Evolutionary conservation across 2,113 vertebrate species (phyloP), one percentile per base, ranked within the genome.

Genomic region (Ramphastos sulfuratus): DNA sequence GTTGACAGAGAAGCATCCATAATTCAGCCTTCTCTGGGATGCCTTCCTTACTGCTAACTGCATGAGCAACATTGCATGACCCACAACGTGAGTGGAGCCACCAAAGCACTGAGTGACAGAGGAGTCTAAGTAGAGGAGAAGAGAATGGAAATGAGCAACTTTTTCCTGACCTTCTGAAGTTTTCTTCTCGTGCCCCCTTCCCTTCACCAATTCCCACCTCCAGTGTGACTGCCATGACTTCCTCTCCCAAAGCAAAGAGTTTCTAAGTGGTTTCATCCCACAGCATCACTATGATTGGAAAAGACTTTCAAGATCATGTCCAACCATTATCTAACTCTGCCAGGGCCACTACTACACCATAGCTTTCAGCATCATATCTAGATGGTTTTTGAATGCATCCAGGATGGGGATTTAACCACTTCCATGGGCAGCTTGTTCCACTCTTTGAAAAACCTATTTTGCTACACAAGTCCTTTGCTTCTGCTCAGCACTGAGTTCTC

Each of bases 51-150:
- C 75, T 60, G 65, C 12, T 31, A 25, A 39, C 3, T n/a, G 44
- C 55, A 28, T 3, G 18, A 79, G 48, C 0, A 1, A n/a, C 10
- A 1, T 4, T 50, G 33, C 55, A 14, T 7, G 7, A 91, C 30
- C 46, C 63, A 70, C 46, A 15, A 3, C 0, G 9, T 24, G 35
- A 84, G 55, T 3, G 31, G 44, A 71, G n/a, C 42, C 66, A 66
- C 23, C 2, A 2, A 42, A 50, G 18, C 58, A 60, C 8, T 2
- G 58, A 81, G 30, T 23, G 56, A 42, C 28, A 15, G 13, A 35
- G 39, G 15, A 71, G 31, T n/a, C 37, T 20, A 16, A 70, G 58
- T 3, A 39, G 20, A 60, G 16, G 37, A 71, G 28, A 50, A 30
- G 20, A 27, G 39, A 69, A 30, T 10, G 20, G 61, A 28, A 17